These are phyloP conservation scores for Sakesphorus luctuosus DNA, from an alignment of 2,113 vertebrate species.

Conservation along the genomic window DNA sequence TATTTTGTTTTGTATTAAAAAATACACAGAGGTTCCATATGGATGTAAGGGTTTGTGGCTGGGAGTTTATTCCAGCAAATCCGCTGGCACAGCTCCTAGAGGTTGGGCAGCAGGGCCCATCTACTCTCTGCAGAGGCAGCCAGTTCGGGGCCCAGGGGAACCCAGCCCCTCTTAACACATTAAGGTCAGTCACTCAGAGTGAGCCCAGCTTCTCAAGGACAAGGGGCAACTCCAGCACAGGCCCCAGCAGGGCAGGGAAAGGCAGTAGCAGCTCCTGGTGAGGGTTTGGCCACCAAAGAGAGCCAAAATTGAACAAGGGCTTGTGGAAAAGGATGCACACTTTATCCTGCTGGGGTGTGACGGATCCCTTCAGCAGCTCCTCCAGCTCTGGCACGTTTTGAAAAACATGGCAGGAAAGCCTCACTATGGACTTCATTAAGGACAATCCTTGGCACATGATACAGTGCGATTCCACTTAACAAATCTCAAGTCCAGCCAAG, in stretches of 20 bases:
- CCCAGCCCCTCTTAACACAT: neutral
- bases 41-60: neutral
- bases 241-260: neutral
- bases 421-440: neutral
- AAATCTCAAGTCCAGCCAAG: neutral
- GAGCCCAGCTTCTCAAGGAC: neutral
- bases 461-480: neutral
- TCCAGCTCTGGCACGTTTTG: neutral
- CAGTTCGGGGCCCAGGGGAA: neutral
- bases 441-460: neutral
- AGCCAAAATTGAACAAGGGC: neutral
- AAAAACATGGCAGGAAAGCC: neutral
- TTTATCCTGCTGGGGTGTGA: neutral
- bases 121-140: neutral
- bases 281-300: neutral
- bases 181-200: neutral
- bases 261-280: neutral
- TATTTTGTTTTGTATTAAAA: neutral
- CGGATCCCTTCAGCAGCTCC: neutral
- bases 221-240: neutral
- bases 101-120: neutral
- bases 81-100: neutral
- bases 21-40: neutral
- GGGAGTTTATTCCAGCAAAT: conserved; percentile 1
- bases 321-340: neutral